Evolutionary conservation across 2,888 invertebrate species (phyloP).

Genomic region (Apoda limacodes): DNA sequence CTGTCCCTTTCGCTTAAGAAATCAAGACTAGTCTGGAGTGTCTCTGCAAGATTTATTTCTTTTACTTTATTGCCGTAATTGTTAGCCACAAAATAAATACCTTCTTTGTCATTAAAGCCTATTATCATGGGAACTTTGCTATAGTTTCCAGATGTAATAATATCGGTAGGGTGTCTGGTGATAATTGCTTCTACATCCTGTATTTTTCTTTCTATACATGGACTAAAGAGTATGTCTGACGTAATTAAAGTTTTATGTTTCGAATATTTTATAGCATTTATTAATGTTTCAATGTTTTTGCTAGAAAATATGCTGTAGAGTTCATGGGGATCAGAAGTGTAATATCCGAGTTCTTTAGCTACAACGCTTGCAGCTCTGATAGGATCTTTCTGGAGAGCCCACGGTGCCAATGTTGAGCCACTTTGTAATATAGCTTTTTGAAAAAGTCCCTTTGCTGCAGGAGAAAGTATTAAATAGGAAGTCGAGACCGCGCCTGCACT

Average conservation of each 20-base stretch:
- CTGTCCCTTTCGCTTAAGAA: conserved; percentile 39
- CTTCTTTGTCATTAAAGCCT: conserved; percentile 53
- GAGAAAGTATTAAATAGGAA: conserved; percentile 44
- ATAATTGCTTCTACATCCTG: conserved; percentile 45
- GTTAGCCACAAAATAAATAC: conserved; percentile 46
- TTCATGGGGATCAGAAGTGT: conserved; percentile 42
- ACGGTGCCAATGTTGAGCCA: conserved; percentile 48
- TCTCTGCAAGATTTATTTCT: conserved; percentile 28
- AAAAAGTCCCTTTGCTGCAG: conserved; percentile 46
- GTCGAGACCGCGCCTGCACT: conserved; percentile 58
- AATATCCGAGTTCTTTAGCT: conserved; percentile 45
- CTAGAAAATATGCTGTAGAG: conserved; percentile 43
- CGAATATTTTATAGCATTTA: conserved; percentile 34
- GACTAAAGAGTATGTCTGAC: conserved; percentile 43
- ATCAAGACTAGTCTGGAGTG: conserved; percentile 38
- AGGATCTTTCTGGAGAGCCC: conserved; percentile 50
- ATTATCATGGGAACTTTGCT: conserved; percentile 58
- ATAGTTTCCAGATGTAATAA: conserved; percentile 46
- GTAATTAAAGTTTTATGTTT: conserved; percentile 47
- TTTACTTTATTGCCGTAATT: conserved; percentile 44
- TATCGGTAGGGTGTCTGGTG: conserved; percentile 39
- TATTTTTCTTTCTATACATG: conserved; percentile 47
- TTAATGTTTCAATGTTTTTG: conserved; percentile 36
- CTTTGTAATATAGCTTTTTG: conserved; percentile 55
- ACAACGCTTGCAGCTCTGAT: conserved; percentile 39